phyloP scores from a whole-genome alignment of 2,888 invertebrate genomes.

The Thereva unica region DNA sequence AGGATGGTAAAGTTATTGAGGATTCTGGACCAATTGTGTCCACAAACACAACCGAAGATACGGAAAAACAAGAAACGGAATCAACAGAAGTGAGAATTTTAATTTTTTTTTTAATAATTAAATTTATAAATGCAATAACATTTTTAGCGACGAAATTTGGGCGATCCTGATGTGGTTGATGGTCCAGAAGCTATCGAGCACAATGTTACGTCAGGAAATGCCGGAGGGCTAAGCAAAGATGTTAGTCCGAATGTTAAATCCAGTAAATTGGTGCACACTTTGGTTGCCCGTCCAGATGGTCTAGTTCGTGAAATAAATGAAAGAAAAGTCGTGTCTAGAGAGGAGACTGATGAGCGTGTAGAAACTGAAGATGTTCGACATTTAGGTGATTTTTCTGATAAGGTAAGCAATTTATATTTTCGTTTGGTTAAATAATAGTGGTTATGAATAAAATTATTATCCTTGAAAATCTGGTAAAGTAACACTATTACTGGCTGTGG shows the following conservation, averaged over 20 bases:
- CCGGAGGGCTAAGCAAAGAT: conserved; percentile 13
- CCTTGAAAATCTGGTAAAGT: background rate
- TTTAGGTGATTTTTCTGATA: conserved; percentile 82
- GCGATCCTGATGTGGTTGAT: conserved; percentile 53
- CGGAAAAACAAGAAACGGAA: conserved; percentile 85
- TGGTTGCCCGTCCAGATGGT: conserved; percentile 72
- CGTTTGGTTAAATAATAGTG: background rate
- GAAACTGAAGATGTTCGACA: conserved; percentile 86
- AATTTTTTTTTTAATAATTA: conserved; percentile 4
- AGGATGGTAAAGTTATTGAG: conserved; percentile 87
- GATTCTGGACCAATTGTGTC: conserved; percentile 90
- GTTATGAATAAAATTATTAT: conserved; percentile 5
- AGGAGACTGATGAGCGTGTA: conserved; percentile 78
- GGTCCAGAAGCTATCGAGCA: conserved; percentile 42
- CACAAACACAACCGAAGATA: conserved; percentile 88
- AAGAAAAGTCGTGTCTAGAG: conserved; percentile 76
- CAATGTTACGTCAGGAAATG: background rate
- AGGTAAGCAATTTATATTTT: conserved; percentile 64
- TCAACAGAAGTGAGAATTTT: conserved; percentile 73
- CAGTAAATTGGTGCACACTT: conserved; percentile 51
- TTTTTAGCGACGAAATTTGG: conserved; percentile 60
- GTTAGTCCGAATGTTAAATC: conserved; percentile 12
- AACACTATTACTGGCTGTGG: no score
- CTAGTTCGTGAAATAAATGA: conserved; percentile 82
- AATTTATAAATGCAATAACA: conserved; percentile 2